Base-by-base conservation (phyloP, 2,113 vertebrate genomes). In the Ariopsis seemanni region DNA sequence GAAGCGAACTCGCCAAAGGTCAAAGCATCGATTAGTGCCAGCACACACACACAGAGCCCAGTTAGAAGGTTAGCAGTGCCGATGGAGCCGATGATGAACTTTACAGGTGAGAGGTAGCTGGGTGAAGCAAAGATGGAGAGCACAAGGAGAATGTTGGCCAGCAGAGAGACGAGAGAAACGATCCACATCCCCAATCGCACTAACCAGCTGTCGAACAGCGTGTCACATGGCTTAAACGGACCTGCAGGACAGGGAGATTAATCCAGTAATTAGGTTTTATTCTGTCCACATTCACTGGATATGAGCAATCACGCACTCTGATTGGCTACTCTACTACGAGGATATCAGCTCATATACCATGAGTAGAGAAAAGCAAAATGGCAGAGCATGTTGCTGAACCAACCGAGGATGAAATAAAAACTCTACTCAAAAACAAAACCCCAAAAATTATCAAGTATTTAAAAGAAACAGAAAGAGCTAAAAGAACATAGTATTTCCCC, bases 151-250 rank as follows among this genome's bases (percentile, higher is more conserved):
- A 95, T 95, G 0, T 99, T 99, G 84, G 97, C 96, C 86, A 97
- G 90, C 88, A 98, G 90, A 0, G 97, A 97, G 82, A 98, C 93
- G 84, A 98, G 89, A 6, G 95, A 91, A 7, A 98, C 95, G 91
- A 92, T 91, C 98, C 98, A 99, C 90, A 99, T 93, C 0, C 97
- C 97, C 81, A 99, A 93, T 72, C 97, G 98, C 82, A 98, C 94
- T 87, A 97, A 92, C 98, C 98, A 99, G 94, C 97, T 98, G 92
- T 97, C 97, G 84, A 99, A 93, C 83, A 99, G 95, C 50, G 97
- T 95, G 86, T 98, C 96, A 0, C 98, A 99, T 25, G 98, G 98
- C 92, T 97, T 97, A 94, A 99, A 98, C 53, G 97, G 97, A 93
- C 98, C 98, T 99, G 94, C 80, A 57, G 25, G 30, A 84, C 30